Base-by-base conservation (phyloP, 2,113 vertebrate genomes). In the Ranitomeya imitator region DNA sequence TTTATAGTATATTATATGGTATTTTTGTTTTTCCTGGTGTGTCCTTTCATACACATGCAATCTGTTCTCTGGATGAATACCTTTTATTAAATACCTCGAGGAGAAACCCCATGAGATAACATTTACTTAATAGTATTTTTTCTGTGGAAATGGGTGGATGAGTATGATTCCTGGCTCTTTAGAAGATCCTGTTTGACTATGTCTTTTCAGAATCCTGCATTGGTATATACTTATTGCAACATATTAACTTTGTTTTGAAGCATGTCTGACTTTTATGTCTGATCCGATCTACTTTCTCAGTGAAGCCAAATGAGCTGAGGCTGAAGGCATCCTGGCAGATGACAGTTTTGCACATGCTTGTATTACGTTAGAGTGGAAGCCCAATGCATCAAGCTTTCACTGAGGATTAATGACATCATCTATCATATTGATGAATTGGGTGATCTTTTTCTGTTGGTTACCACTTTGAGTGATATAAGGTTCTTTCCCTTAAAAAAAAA, bases 331-430 rank as follows among this genome's bases (percentile, higher is more conserved):
- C 18, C 9, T 77, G 61, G 65, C 78, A 60, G 69, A 86, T 45
- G 37, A 61, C 86, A 61, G 26, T 37, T 60, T 77, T 78, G 57
- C 73, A 74, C 84, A 71, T 60, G 86, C 51, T 80, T 59, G 23
- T 81, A n/a, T 81, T 67, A 31, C 54, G 18, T 69, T 59, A 79
- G 76, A 45, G 83, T 78, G 86, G 61, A 79, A 79, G 26, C 79
- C 57, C 37, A 12, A 65, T 85, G 76, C 71, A 67, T 88, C 85
- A 81, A 83, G 37, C 82, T 89, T 85, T 83, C 88, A 87, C 11
- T 7, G 63, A 90, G 82, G 65, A 89, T 90, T 90, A 91, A 89
- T 89, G 78, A 86, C 67, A 86, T 90, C 74, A 86, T 90, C 87
- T 74, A 89, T 90, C 87, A 87, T 85, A 52, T 71, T 89, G 87